A percentile compares a stretch with the other conserved stretches of the same genome.
phyloP scores from a whole-genome alignment of 2,888 invertebrate species.

The Sinotaia quadrata region DNA sequence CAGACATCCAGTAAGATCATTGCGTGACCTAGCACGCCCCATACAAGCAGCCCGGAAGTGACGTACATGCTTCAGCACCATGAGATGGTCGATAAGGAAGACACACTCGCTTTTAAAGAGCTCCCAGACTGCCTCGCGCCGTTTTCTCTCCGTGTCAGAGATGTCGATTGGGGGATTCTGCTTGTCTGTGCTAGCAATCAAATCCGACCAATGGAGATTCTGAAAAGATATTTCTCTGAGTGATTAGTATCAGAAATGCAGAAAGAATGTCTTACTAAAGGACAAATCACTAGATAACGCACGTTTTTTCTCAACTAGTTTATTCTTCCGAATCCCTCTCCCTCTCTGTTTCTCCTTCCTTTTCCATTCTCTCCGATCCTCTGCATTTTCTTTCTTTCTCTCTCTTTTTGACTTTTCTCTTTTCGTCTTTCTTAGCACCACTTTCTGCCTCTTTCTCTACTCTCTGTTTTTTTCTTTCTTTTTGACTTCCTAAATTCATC shows the following conservation, averaged over 20 bases:
- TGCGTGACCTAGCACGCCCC: not conserved
- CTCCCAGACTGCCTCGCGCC: conserved; percentile 78
- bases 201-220: conserved; percentile 70
- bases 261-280: too few species aligned
- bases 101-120: conserved; percentile 78
- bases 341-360: not conserved
- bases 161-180: conserved; percentile 48
- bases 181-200: conserved; percentile 64
- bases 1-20: not conserved
- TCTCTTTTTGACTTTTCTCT: not conserved
- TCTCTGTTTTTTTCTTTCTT: conserved; percentile 6
- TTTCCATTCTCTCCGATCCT: not conserved
- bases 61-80: conserved; percentile 78
- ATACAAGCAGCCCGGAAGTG: not conserved
- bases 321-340: not conserved
- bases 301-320: too few species aligned
- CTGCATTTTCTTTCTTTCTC: not conserved
- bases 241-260: too few species aligned
- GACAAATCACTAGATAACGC: too few species aligned
- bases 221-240: too few species aligned
- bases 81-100: conserved; percentile 78
- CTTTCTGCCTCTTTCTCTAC: not conserved
- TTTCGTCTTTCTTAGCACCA: not conserved
- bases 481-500: not conserved
- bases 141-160: conserved; percentile 69